phyloP scores from a whole-genome alignment of 2,888 invertebrate species.

The Mechanitis messenoides region DNA sequence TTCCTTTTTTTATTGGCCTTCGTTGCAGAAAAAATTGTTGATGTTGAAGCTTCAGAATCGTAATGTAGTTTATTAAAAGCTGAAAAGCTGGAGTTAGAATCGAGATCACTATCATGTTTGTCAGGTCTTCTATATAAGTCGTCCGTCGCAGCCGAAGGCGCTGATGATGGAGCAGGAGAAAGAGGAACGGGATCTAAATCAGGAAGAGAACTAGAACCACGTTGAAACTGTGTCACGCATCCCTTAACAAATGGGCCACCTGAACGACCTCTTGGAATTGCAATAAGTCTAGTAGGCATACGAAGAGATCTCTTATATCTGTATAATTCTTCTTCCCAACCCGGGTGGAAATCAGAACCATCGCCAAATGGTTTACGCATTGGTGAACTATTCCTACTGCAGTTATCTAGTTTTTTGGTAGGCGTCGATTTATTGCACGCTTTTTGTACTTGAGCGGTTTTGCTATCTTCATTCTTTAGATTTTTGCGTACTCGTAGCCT shows the following conservation, averaged over 20 bases:
- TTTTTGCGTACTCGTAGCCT: slow-evolving; percentile 68
- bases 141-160: slow-evolving; percentile 77
- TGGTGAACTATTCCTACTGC: slow-evolving; percentile 53
- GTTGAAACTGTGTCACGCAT: slow-evolving; percentile 65
- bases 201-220: slow-evolving; percentile 85
- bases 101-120: slow-evolving; percentile 79
- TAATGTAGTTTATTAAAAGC: slow-evolving; percentile 75
- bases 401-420: slow-evolving; percentile 52
- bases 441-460: slow-evolving; percentile 42
- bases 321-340: slow-evolving; percentile 90
- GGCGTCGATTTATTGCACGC: slow-evolving; percentile 55
- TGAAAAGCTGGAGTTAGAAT: slow-evolving; percentile 81
- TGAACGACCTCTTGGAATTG: slow-evolving; percentile 81
- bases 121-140: slow-evolving; percentile 67
- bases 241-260: slow-evolving; percentile 72
- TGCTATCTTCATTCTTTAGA: slow-evolving; percentile 65
- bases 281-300: slow-evolving; percentile 88
- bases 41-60: slow-evolving; percentile 82
- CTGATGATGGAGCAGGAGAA: slow-evolving; percentile 81
- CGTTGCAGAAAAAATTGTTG: slow-evolving; percentile 79
- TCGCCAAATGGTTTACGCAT: slow-evolving; percentile 80
- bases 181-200: slow-evolving; percentile 85
- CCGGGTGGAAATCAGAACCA: slow-evolving; percentile 84
- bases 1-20: slow-evolving; percentile 66
- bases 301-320: slow-evolving; percentile 88